Evolutionary conservation across 64 coral and sea anemone species (phyloP).

Genomic region (Anthopleura sola): DNA sequence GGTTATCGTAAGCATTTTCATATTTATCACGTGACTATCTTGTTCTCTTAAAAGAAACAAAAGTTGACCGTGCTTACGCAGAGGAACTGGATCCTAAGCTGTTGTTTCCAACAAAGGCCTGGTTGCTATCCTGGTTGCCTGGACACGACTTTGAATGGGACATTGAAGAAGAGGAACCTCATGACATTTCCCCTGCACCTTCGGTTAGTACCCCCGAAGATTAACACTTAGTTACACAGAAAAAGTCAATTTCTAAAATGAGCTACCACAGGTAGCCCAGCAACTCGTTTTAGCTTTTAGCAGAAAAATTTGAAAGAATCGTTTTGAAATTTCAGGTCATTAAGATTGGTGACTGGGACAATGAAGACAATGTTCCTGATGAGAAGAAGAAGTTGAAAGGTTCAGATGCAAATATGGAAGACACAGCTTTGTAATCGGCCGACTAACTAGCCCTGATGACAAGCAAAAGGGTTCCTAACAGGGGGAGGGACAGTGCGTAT

Average conservation of each 20-base stretch:
- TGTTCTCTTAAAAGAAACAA: slow-evolving; percentile 33
- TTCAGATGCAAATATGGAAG: background rate
- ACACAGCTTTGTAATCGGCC: too few species aligned
- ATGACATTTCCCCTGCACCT: background rate
- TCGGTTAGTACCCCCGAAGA: slow-evolving; percentile 36
- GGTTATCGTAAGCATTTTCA: background rate
- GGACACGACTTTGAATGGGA: slow-evolving; percentile 79
- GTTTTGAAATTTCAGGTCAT: background rate
- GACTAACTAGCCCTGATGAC: too few species aligned
- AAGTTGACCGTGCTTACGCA: slow-evolving; percentile 51
- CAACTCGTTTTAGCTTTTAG: background rate
- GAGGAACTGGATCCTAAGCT: slow-evolving; percentile 66
- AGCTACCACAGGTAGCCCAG: too few species aligned
- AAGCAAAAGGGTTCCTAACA: too few species aligned
- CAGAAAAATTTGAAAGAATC: background rate
- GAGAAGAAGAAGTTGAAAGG: background rate
- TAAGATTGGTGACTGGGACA: background rate
- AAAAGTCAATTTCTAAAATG: too few species aligned
- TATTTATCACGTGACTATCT: background rate
- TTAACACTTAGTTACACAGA: too few species aligned
- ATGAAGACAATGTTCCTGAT: background rate
- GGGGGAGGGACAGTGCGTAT: too few species aligned
- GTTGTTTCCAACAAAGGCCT: slow-evolving; percentile 67
- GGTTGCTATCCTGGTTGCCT: slow-evolving; percentile 55
- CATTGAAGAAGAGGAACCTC: slow-evolving; percentile 59